Conservation (phyloP, 2,113 vertebrate species). For the Cygnus atratus region DNA sequence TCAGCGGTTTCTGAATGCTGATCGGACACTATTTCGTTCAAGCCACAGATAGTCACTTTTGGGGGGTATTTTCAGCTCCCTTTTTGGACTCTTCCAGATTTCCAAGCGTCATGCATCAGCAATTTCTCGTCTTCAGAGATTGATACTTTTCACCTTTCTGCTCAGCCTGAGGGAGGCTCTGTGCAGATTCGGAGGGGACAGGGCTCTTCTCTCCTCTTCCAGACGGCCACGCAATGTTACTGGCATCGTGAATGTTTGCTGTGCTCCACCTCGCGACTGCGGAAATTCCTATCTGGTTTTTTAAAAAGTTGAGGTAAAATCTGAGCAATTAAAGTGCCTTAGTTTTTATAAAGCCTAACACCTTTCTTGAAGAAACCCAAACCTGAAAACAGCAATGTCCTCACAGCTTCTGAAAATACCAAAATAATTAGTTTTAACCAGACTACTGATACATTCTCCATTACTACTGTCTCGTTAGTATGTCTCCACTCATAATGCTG, state of each 20-base stretch:
- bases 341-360: neutral
- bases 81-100: neutral
- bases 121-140: neutral
- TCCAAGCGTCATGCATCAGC: neutral
- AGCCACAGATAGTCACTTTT: constrained; percentile 59
- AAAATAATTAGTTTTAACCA: neutral
- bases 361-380: constrained; percentile 27
- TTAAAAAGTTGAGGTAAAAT: constrained; percentile 15
- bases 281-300: constrained; percentile 57
- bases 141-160: neutral
- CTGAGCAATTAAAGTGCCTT: neutral
- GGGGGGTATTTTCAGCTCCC: constrained; percentile 43
- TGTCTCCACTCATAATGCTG: neutral
- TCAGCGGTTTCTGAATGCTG: constrained; percentile 62
- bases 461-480: neutral
- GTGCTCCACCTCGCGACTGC: constrained; percentile 26
- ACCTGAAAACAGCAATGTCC: neutral
- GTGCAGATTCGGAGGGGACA: neutral
- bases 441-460: neutral
- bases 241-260: neutral
- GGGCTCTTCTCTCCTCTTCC: neutral
- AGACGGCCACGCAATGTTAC: neutral
- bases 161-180: neutral
- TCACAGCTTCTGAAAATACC: neutral
- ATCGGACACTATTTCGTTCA: constrained; percentile 58